These are phyloP conservation scores for Setophaga kirtlandii DNA, from an alignment of 2,113 vertebrate genomes.

Conservation along the genomic window DNA sequence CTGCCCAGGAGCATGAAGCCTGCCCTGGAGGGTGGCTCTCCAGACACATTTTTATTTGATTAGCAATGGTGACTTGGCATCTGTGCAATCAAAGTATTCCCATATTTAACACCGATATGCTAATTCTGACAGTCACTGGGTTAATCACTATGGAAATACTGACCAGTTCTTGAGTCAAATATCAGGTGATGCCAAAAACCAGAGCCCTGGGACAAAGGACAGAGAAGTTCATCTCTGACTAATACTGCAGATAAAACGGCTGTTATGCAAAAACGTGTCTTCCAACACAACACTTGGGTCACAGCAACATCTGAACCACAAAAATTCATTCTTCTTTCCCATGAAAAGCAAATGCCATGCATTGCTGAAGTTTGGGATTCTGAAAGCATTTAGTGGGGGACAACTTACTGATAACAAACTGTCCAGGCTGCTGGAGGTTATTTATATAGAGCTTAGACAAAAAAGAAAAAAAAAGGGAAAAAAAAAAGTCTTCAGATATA, in stretches of 20 bases:
- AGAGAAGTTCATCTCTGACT: conserved; percentile 33
- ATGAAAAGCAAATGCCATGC: neutral
- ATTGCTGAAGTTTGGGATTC: neutral
- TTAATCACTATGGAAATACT: conserved; percentile 61
- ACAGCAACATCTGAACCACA: conserved; percentile 22
- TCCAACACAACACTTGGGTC: conserved; percentile 7
- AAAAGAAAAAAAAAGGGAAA: rapidly evolving
- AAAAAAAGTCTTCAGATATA: neutral
- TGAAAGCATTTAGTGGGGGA: neutral
- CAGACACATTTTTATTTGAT: conserved; percentile 17
- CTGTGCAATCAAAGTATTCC: conserved; percentile 14
- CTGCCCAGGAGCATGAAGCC: neutral
- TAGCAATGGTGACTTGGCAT: conserved; percentile 15
- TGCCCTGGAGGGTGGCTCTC: neutral
- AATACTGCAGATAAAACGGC: conserved; percentile 31
- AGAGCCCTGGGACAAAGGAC: conserved; percentile 1
- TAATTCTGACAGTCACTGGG: neutral
- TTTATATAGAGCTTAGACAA: neutral
- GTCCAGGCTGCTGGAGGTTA: neutral
- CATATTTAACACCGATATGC: neutral
- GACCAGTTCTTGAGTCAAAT: conserved; percentile 46
- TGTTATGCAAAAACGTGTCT: neutral
- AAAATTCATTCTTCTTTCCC: neutral
- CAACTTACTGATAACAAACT: neutral
- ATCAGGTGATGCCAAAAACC: conserved; percentile 37